These are phyloP conservation scores for Leptoclinus maculatus DNA, from an alignment of 2,797 vertebrate species.

Conservation along the genomic window DNA sequence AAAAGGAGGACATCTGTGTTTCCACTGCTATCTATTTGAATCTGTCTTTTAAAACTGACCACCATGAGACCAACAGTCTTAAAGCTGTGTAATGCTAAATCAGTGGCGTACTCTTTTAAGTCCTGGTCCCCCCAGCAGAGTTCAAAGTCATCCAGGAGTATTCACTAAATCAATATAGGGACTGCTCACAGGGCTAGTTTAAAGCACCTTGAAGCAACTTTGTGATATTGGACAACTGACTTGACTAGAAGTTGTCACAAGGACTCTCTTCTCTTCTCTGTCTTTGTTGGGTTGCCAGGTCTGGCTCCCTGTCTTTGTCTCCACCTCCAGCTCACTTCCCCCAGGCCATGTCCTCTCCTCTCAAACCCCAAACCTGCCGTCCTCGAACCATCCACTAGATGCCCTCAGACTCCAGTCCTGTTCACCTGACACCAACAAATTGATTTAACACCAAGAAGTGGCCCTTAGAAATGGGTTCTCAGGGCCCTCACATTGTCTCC, in stretches of 20 bases:
- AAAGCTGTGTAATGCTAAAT: background rate
- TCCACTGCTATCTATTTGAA: background rate
- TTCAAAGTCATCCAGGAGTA: no score
- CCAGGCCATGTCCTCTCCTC: background rate
- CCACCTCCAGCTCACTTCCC: background rate
- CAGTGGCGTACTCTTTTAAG: background rate
- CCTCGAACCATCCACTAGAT: background rate
- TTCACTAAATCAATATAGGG: no score
- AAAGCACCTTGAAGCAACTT: background rate
- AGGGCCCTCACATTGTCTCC: no score
- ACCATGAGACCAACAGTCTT: background rate
- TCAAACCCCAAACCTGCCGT: background rate
- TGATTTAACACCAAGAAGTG: background rate
- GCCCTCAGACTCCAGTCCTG: background rate
- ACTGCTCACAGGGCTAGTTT: background rate
- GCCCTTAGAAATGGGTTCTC: no score
- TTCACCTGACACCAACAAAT: no score
- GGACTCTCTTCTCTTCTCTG: background rate
- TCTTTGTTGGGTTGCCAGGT: background rate
- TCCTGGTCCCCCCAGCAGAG: no score
- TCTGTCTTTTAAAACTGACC: background rate
- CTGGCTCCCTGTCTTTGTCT: background rate
- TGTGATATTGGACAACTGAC: background rate
- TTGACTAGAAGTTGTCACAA: background rate
- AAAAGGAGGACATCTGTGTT: background rate